Percentiles rank a stretch among this genome's conserved stretches.
These are phyloP conservation scores for Listrodromus nycthemerus DNA, from an alignment of 2,888 invertebrate genomes.

Conservation along the genomic window DNA sequence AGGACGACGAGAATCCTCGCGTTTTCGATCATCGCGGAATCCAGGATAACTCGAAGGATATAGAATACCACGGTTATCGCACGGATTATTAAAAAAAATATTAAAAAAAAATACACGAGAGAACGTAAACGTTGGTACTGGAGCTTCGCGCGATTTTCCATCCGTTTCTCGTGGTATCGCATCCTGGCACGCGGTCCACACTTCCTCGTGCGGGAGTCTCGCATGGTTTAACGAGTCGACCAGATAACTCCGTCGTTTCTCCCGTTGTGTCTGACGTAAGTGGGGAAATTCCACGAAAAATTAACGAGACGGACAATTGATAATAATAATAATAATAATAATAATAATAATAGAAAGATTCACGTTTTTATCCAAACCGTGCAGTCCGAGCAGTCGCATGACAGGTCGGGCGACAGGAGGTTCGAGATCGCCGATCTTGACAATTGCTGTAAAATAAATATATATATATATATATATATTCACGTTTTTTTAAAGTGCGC, in stretches of 20 bases:
- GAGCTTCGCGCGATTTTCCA: constrained; percentile 12
- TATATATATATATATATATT: too few species aligned
- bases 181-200: not conserved
- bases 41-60: not conserved
- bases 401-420: not conserved
- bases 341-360: not conserved
- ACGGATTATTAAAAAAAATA: not conserved
- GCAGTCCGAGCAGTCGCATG: not conserved
- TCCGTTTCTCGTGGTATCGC: not conserved
- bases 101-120: not conserved
- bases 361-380: not conserved
- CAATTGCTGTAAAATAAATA: too few species aligned
- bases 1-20: constrained; percentile 9
- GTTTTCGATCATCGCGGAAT: not conserved
- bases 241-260: constrained; percentile 10
- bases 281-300: not conserved
- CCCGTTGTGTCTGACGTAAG: constrained; percentile 18
- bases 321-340: not conserved
- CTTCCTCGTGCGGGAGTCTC: constrained; percentile 34
- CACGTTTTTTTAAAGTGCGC: too few species aligned
- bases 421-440: not conserved
- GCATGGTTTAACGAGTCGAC: not conserved
- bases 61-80: not conserved
- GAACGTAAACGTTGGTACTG: not conserved
- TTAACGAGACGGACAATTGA: not conserved